Evolutionary conservation across 2,888 invertebrate species (phyloP), one percentile per base, ranked within the genome.

Genomic region (Sepioteuthis lessoniana): DNA sequence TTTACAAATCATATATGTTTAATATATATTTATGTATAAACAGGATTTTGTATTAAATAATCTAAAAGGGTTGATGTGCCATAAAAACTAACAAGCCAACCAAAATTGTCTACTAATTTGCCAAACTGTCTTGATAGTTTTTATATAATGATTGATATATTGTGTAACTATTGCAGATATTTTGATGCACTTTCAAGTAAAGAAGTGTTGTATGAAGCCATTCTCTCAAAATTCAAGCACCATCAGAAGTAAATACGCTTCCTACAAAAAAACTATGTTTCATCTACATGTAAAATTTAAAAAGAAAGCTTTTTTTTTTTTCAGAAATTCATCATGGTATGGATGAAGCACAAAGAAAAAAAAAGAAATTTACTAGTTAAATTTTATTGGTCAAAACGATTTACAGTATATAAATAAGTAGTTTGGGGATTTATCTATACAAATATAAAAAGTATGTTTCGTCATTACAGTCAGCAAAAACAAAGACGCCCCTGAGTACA

Each of bases 401-500:
- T n/a, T 35, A n/a, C 35, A 16, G n/a, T 35, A 76, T 10, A 76
- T 76, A n/a, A 31, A n/a, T 8, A n/a, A 76, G n/a, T 16, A n/a
- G 16, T 16, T n/a, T n/a, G n/a, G 76, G 76, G 76, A 76, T 76
- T 76, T 76, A 35, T 76, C 76, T 76, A 19, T 76, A 76, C n/a
- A n/a, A 55, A 55, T 55, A 55, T 25, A 55, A 25, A 42, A 76
- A 76, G n/a, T 76, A 35, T 76, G 76, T 35, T n/a, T 35, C 76
- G 76, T 76, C 76, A 76, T 35, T 76, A 35, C 76, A 35, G 76
- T 76, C 76, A 76, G 76, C 76, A 76, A 76, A 76, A 76, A 76
- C 76, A 76, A 76, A 76, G 76, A 76, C 76, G 76, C 76, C 76
- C 76, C 76, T n/a, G 76, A 35, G 76, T 35, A 76, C 76, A 76